phyloP scores from a whole-genome alignment of 2,888 invertebrate species.

The Anticlea derivata region DNA sequence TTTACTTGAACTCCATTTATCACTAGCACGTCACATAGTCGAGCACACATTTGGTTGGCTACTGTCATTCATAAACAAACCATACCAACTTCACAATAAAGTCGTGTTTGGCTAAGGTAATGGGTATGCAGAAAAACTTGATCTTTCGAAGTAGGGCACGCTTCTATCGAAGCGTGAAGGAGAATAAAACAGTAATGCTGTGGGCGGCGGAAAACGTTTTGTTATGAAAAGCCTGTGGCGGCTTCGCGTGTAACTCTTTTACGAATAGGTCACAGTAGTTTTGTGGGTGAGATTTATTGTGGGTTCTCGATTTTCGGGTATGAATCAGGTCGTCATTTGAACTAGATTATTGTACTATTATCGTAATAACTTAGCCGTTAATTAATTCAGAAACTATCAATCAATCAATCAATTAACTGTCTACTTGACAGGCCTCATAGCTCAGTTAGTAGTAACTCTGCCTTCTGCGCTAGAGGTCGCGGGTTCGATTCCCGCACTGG shows the following conservation, averaged over 20 bases:
- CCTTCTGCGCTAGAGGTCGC: no score
- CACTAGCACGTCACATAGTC: slow-evolving; percentile 47
- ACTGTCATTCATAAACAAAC: neutral
- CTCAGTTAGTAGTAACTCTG: no score
- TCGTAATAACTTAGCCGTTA: no score
- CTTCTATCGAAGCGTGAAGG: slow-evolving; percentile 22
- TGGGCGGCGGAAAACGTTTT: slow-evolving; percentile 27
- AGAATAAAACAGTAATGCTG: slow-evolving; percentile 18
- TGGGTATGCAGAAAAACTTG: slow-evolving; percentile 31
- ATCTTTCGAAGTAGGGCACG: slow-evolving; percentile 26
- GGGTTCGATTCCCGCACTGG: no score
- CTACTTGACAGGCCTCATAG: no score
- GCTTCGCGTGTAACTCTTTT: slow-evolving; percentile 12
- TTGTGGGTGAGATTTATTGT: slow-evolving; percentile 6
- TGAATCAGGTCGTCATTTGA: neutral
- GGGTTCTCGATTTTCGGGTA: neutral
- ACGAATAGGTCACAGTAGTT: neutral
- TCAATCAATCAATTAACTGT: no score
- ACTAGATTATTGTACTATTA: no score
- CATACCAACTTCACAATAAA: neutral
- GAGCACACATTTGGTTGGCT: slow-evolving; percentile 11
- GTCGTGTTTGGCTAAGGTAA: neutral
- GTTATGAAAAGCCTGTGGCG: slow-evolving; percentile 20
- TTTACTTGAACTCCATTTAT: slow-evolving; percentile 56
- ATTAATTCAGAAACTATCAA: no score